Base-by-base conservation (phyloP, 2,888 invertebrate genomes). In the Hypselothyrea guttata region DNA sequence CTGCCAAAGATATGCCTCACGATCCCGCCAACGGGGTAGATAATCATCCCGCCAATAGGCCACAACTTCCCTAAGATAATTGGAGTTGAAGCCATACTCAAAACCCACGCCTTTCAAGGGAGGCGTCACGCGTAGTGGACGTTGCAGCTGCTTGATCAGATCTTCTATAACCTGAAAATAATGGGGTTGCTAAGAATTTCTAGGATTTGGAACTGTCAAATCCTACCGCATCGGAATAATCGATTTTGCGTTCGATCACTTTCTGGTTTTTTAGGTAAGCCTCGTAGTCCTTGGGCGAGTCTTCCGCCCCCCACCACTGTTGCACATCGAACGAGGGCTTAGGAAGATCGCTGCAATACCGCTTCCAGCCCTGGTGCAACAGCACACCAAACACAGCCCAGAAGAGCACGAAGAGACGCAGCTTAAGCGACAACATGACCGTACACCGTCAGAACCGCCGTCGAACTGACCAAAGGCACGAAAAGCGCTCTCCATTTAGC, bases 11-110 rank as follows among this genome's bases (percentile, higher is more conserved):
- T 92, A 91, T 0, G 90, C 88, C 84, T 96, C 94, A 15, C 95
- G 91, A 58, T 93, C 92, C 31, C 90, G 89, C 94, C 94, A 95
- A 46, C 91, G 90, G 60, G 91, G 91, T 84, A 95, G 91, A 87
- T 95, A 97, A 40, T 93, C 92, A 30, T 93, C 93, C 18, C 91
- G 92, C 98, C 98, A 98, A 87, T 95, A 95, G 11, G 93, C 91
- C 0, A 95, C 87, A 1, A 97, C 90, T 71, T 92, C 91, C 18
- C 92, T 91, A 0, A 97, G 89, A 60, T 93, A 93, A 18, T 93
- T 91, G 0, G 93, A 91, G 81, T 96, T 95, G 86, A 97, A 94
- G 0, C 98, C 98, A 84, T 97, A 97, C 65, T 93, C 92, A 89
- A 96, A 97, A 18, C 59, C 71, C 0, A 91, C 89, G 34, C 92